Conservation (phyloP, 2,797 vertebrate species). For the Oreochromis grahami region DNA sequence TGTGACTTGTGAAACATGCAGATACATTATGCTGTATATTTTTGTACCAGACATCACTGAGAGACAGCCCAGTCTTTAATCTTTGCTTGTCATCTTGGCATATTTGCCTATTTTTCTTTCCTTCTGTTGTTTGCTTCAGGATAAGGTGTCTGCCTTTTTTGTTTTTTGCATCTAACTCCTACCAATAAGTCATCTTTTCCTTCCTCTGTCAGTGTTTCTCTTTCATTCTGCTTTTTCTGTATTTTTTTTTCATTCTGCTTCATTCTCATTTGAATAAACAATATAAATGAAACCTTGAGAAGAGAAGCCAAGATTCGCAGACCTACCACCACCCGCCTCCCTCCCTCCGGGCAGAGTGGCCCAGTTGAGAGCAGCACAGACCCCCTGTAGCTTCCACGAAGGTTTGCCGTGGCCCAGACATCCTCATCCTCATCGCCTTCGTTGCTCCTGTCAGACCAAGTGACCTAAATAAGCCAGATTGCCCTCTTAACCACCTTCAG, state of each 20-base stretch:
- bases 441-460: constrained; percentile 30
- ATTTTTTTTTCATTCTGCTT: not conserved
- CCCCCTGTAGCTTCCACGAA: not conserved
- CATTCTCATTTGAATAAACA: not conserved
- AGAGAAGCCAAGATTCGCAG: not conserved
- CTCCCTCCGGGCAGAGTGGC: not conserved
- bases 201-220: not conserved
- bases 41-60: not conserved
- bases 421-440: not conserved
- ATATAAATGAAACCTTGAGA: not conserved
- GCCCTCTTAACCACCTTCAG: constrained; percentile 9
- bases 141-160: not conserved
- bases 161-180: not conserved
- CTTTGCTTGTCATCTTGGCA: constrained; percentile 3
- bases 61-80: constrained; percentile 7
- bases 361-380: not conserved
- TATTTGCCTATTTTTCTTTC: not conserved
- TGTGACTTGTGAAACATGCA: not conserved
- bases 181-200: not conserved
- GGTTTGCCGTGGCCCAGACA: not conserved
- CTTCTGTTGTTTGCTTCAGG: constrained; percentile 9
- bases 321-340: not conserved
- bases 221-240: not conserved
- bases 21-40: not conserved
- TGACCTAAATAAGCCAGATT: constrained; percentile 47